A percentile compares a stretch with the other conserved stretches of the same genome.
phyloP scores from a whole-genome alignment of 2,888 invertebrate genomes.

The Cheilosia vulpina region DNA sequence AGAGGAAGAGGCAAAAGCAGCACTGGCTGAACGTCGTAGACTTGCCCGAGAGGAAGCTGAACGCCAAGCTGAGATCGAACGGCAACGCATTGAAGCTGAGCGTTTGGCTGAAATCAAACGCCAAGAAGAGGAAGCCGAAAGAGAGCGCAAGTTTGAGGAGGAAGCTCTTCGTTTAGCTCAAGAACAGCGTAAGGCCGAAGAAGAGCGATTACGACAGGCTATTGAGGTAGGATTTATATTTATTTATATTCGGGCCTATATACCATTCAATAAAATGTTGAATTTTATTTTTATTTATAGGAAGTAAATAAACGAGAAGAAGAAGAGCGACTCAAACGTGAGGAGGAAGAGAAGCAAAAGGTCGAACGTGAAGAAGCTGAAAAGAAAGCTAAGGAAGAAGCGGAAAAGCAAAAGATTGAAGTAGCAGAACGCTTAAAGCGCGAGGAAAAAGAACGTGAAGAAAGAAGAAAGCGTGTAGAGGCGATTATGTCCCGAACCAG shows the following conservation, averaged over 20 bases:
- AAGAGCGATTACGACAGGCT: conserved; percentile 93
- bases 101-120: conserved; percentile 89
- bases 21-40: conserved; percentile 94
- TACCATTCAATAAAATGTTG: neutral
- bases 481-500: conserved; percentile 97
- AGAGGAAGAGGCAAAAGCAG: conserved; percentile 97
- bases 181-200: conserved; percentile 92
- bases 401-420: conserved; percentile 92
- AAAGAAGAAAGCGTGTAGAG: conserved; percentile 94
- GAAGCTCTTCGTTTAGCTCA: conserved; percentile 91
- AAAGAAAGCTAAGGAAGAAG: conserved; percentile 92
- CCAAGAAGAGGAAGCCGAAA: conserved; percentile 91
- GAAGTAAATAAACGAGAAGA: conserved; percentile 91
- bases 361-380: conserved; percentile 91
- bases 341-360: conserved; percentile 87
- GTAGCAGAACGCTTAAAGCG: conserved; percentile 91
- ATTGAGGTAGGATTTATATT: conserved; percentile 86
- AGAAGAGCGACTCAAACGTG: conserved; percentile 89
- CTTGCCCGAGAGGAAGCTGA: conserved; percentile 96
- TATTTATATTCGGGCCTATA: too few relatives aligned
- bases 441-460: conserved; percentile 95
- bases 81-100: conserved; percentile 89
- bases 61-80: conserved; percentile 93
- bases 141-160: conserved; percentile 91
- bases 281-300: conserved; percentile 80